Base-by-base conservation (phyloP, 30 jellyfish, hydroid and myxozoan species). In the Cassiopea xamachana region DNA sequence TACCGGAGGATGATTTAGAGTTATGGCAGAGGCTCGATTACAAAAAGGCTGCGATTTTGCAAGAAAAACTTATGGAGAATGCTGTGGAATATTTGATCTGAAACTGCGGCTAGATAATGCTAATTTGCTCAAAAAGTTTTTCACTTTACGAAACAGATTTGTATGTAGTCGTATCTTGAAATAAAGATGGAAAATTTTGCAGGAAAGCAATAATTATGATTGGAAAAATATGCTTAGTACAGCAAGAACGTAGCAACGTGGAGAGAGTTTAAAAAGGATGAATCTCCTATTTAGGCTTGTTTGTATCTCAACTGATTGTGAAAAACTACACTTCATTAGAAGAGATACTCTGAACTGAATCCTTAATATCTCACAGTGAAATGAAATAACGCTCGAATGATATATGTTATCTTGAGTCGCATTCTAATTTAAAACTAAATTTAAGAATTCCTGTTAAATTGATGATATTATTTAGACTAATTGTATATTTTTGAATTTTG, bases 1-100 rank as follows among this genome's bases (percentile, higher is more conserved):
- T 95, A 69, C 99, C 99, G 39, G 92, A 87, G 48, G 99, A 95
- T 51, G 98, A 95, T 79, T 68, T 94, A 67, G 99, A 95, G 84
- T 88, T 95, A 60, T 91, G 98, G 98, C 96, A 95, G 67, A 89
- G 99, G n/a, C 81, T 95, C 60, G 98, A 95, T 88, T 86, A 91
- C 51, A 89, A 95, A 69, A 95, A 87, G 83, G 98, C 98, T 80
- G 91, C 92, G 2, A 90, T 85, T 72, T 72, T 94, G 58, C 97
- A 94, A 86, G 95, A 84, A 89, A 80, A 75, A 75, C 90, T 94
- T 10, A 62, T 94, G 96, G 94, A 85, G 49, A 73, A 86, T 60
- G 98, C 98, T 12, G 97, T 90, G 14, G 98, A 94, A 85, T 90
- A 85, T 80, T 72, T 94, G 86, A 94, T 94, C 73, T 94, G 89